Percentiles rank a stretch among this genome's conserved stretches.
phyloP scores from a whole-genome alignment of 2,888 invertebrate genomes.

The Drosophila cognata region DNA sequence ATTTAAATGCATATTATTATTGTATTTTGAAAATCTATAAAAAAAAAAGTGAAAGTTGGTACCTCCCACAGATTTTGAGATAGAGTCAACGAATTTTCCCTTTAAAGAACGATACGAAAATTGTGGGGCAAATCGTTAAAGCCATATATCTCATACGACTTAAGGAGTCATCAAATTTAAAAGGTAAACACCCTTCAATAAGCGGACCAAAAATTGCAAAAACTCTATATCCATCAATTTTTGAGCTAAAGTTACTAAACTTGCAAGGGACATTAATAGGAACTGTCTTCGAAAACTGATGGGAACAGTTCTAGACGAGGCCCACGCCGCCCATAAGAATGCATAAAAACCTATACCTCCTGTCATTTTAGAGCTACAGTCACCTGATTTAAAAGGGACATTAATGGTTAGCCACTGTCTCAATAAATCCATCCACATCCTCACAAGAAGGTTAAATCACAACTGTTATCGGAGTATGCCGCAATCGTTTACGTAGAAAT shows the following conservation, averaged over 20 bases:
- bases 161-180: background rate
- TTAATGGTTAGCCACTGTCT: background rate
- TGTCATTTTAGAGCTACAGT: background rate
- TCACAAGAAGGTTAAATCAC: background rate
- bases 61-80: background rate
- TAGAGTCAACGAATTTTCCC: background rate
- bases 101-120: background rate
- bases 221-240: background rate
- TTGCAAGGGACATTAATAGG: background rate
- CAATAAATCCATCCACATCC: background rate
- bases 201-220: background rate
- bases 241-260: background rate
- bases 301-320: background rate
- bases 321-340: background rate
- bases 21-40: background rate
- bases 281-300: background rate
- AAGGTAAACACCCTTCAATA: background rate
- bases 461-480: too few relatives aligned
- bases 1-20: slow-evolving; percentile 3
- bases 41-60: background rate
- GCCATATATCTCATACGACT: background rate
- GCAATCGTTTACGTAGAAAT: background rate
- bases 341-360: background rate
- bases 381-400: background rate
- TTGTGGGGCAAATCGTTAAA: background rate